Base-by-base conservation (phyloP, 2,888 invertebrate species). In the Anoncus sp. region DNA sequence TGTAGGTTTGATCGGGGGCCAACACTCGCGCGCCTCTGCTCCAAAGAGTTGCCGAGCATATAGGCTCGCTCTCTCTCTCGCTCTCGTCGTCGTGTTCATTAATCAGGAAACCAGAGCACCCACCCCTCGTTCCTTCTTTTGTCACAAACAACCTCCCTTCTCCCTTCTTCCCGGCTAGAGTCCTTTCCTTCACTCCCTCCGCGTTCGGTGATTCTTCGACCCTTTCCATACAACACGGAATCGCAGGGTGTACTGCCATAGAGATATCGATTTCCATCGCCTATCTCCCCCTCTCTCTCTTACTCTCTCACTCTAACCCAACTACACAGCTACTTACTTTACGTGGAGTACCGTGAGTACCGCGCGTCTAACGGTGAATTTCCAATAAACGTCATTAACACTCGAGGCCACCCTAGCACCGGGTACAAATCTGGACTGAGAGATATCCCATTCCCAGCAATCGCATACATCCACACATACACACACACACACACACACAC, bases 241-340 rank as follows among this genome's bases (percentile, higher is more conserved):
- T 78, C 70, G 38, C 79, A 78, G n/a, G n/a, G n/a, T n/a, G 77
- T 77, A 83, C 80, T 82, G 82, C 86, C 83, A 84, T 84, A 86
- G 84, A 85, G 85, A 87, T 87, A 87, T 87, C 87, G 87, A 87
- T 87, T 87, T 85, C 84, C 73, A 75, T 73, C 80, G 80, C 78
- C 81, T 77, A 35, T 65, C 81, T 70, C 45, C 51, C 49, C 24
- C 63, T 16, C 40, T 22, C 9, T 35, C 35, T 47, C 27, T 27
- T 7, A 18, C 66, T 27, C 53, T 27, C 51, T 7, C 31, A 31
- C 31, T 20, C 38, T 38, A 16, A 14, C 38, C 24, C 76, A 74
- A 82, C 81, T 82, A 79, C 79, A 81, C 81, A 82, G 83, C 81
- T 85, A 86, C 85, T 85, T 84, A 83, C 76, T 75, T 83, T 81